Evolutionary conservation across 2,113 vertebrate species (phyloP).

Genomic region (Ceyx margarethae): DNA sequence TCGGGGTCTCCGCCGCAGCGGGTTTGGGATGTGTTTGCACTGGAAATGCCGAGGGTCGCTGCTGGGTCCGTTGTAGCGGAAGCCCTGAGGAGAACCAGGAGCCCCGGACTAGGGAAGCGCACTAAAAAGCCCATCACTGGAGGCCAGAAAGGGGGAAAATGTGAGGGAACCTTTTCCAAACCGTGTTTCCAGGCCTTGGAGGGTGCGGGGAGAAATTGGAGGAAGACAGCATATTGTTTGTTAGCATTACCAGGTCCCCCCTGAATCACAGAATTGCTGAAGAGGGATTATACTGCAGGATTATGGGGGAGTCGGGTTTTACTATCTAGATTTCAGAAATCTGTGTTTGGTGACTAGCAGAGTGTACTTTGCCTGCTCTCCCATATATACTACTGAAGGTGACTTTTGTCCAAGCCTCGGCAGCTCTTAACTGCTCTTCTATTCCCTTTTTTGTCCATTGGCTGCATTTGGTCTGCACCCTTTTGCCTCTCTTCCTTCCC

Average conservation of each 20-base stretch:
- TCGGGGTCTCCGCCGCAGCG: background rate
- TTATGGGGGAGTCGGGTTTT: background rate
- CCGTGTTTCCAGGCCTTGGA: background rate
- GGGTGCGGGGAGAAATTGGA: background rate
- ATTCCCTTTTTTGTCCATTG: background rate
- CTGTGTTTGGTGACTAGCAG: background rate
- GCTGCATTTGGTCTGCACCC: background rate
- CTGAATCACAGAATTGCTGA: background rate
- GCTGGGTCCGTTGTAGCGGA: background rate
- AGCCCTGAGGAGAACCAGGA: background rate
- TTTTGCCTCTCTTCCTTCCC: background rate
- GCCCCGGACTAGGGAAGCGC: background rate
- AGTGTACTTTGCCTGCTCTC: slow-evolving; percentile 41
- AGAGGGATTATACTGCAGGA: background rate
- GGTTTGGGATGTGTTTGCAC: background rate
- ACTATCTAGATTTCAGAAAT: background rate
- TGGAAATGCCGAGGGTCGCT: background rate
- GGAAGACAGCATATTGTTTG: background rate
- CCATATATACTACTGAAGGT: slow-evolving; percentile 14
- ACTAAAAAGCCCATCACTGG: background rate
- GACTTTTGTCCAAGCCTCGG: slow-evolving; percentile 36
- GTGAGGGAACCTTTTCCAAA: fast-evolving
- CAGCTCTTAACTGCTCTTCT: background rate
- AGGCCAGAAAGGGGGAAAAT: background rate
- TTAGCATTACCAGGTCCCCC: background rate